Evolutionary conservation across 1,140 invertebrate genomes (phyloP).

Genomic region (Lamellibrachia luymesi): DNA sequence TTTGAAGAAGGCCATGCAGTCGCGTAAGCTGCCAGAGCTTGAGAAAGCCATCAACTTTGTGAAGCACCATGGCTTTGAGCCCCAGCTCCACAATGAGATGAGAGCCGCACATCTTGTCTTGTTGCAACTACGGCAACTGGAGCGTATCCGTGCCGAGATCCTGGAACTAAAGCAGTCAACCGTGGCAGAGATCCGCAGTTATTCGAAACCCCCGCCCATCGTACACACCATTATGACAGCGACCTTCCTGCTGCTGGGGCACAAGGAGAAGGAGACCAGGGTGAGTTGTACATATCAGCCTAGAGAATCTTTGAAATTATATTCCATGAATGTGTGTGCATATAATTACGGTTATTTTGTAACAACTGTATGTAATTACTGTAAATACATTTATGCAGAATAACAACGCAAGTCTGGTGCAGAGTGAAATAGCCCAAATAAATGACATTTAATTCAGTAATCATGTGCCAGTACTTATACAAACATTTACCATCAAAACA

Average conservation of each 20-base stretch:
- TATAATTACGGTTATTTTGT: too few relatives aligned
- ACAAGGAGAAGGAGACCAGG: conserved; percentile 53
- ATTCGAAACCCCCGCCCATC: conserved; percentile 47
- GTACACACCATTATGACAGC: conserved; percentile 52
- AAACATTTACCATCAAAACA: too few relatives aligned
- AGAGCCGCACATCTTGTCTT: conserved; percentile 43
- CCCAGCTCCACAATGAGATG: conserved; percentile 42
- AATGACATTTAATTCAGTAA: too few relatives aligned
- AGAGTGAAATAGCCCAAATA: too few relatives aligned
- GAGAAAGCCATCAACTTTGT: conserved; percentile 49
- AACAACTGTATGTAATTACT: too few relatives aligned
- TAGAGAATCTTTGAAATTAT: not conserved
- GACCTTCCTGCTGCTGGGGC: conserved; percentile 49
- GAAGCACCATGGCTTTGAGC: conserved; percentile 49
- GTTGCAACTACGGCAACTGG: conserved; percentile 39
- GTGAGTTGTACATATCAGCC: conserved; percentile 20
- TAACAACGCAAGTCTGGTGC: too few relatives aligned
- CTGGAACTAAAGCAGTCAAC: conserved; percentile 53
- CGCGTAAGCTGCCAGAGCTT: conserved; percentile 44
- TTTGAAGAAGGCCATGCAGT: conserved; percentile 43
- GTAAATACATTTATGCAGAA: too few relatives aligned
- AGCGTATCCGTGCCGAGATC: conserved; percentile 53
- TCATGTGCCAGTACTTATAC: too few relatives aligned
- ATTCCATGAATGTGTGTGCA: too few relatives aligned
- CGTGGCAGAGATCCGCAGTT: conserved; percentile 53